These are phyloP conservation scores for Trichogramma pretiosum DNA, from an alignment of 1,140 invertebrate species.

Conservation along the genomic window DNA sequence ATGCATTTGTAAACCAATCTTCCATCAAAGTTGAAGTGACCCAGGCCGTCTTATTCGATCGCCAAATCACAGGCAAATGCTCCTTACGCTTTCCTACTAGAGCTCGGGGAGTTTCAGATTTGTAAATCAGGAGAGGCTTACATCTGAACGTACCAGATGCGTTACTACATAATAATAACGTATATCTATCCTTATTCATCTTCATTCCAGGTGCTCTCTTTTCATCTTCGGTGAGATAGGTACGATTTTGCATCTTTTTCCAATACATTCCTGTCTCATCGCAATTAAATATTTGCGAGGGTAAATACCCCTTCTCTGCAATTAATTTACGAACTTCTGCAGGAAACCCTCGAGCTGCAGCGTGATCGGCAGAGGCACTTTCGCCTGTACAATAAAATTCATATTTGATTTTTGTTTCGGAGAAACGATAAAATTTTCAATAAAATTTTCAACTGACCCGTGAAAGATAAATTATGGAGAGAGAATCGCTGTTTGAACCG, in stretches of 20 bases:
- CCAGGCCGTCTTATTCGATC: conserved; percentile 39
- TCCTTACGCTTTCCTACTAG: conserved; percentile 35
- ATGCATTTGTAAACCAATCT: conserved; percentile 29
- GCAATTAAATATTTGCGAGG: conserved; percentile 29
- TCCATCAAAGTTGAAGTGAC: conserved; percentile 35
- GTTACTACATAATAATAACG: conserved; percentile 39
- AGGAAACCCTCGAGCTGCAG: no score
- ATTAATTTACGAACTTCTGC: no score
- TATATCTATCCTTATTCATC: conserved; percentile 40
- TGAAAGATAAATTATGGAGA: no score
- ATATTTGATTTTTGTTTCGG: no score
- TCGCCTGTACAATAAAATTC: no score
- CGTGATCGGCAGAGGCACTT: no score
- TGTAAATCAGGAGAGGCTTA: conserved; percentile 41
- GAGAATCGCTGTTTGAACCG: no score
- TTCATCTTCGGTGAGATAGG: conserved; percentile 35
- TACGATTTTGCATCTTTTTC: conserved; percentile 42
- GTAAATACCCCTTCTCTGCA: no score
- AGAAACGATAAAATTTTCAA: no score
- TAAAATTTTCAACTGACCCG: no score
- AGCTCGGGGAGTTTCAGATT: conserved; percentile 34
- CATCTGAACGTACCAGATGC: conserved; percentile 36
- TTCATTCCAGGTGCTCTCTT: conserved; percentile 38
- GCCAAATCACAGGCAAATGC: conserved; percentile 37
- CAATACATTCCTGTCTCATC: conserved; percentile 36